Conservation (phyloP, 2,113 vertebrate genomes). For the Eonycteris spelaea region DNA sequence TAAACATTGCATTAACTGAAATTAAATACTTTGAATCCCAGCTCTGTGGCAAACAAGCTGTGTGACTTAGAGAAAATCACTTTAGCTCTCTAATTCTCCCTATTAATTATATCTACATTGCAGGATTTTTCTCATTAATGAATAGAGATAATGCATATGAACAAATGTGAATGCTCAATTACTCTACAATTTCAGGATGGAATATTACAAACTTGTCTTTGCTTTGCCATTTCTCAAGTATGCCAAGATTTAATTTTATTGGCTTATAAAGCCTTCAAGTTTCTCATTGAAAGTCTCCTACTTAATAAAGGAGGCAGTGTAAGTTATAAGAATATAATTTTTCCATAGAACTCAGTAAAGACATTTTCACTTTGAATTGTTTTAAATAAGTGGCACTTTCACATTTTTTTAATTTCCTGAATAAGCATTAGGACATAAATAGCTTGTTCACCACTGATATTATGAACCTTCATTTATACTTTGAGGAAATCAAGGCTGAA, state of each 20-base stretch:
- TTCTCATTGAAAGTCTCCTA: constrained; percentile 53
- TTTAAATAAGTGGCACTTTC: constrained; percentile 48
- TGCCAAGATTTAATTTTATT: constrained; percentile 40
- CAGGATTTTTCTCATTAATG: constrained; percentile 13
- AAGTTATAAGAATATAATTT: constrained; percentile 47
- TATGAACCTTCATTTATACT: constrained; percentile 21
- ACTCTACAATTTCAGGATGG: neutral
- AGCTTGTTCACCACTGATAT: neutral
- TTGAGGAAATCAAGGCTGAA: constrained; percentile 25
- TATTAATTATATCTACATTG: neutral
- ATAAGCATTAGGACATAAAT: neutral
- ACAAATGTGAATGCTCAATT: neutral
- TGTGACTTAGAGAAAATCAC: constrained; percentile 17
- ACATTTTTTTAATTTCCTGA: constrained; percentile 12
- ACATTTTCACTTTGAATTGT: constrained; percentile 57
- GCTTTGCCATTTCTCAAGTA: constrained; percentile 23
- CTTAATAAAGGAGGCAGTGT: constrained; percentile 50
- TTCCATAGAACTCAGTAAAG: constrained; percentile 9
- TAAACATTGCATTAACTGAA: constrained; percentile 18
- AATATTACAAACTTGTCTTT: constrained; percentile 11
- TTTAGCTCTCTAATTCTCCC: neutral
- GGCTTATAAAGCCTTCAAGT: constrained; percentile 49
- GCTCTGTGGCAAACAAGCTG: neutral
- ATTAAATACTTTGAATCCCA: neutral
- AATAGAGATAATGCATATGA: constrained; percentile 21